These are phyloP conservation scores for Buathra laborator DNA, from an alignment of 2,888 invertebrate genomes.

Conservation along the genomic window DNA sequence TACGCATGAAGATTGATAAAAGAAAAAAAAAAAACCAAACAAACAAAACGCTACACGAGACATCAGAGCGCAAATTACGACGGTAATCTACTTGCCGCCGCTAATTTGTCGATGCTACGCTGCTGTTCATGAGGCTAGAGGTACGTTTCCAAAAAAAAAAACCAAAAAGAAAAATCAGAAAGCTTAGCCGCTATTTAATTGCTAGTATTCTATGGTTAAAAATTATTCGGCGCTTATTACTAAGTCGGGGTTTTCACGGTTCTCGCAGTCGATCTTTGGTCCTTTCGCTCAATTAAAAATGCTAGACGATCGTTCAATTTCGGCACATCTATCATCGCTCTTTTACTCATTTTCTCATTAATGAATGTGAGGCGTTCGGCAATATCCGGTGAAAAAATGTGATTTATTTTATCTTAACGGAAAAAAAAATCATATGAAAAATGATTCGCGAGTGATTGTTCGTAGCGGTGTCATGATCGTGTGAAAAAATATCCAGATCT, in stretches of 20 bases:
- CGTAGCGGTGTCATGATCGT: no score
- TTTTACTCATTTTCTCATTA: not conserved
- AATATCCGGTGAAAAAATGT: not conserved
- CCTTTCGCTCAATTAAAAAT: constrained; percentile 42
- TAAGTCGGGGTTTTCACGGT: constrained; percentile 52
- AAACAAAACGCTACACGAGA: constrained; percentile 78
- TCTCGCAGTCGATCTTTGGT: constrained; percentile 62
- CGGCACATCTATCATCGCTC: constrained; percentile 42
- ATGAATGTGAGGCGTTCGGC: constrained; percentile 13
- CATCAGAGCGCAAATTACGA: constrained; percentile 80
- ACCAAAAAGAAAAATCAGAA: constrained; percentile 58
- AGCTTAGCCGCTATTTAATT: constrained; percentile 80
- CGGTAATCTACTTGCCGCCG: constrained; percentile 77
- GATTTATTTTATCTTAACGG: not conserved
- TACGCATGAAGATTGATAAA: constrained; percentile 82
- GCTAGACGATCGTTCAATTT: constrained; percentile 16
- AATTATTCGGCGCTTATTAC: constrained; percentile 47
- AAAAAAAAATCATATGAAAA: not conserved
- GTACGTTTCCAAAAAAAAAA: constrained; percentile 80
- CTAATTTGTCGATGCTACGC: constrained; percentile 82
- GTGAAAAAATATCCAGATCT: no score
- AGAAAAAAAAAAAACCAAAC: constrained; percentile 35
- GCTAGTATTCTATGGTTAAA: constrained; percentile 65
- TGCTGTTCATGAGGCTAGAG: constrained; percentile 82
- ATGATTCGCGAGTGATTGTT: no score